Percentiles rank a stretch among this genome's conserved stretches.
phyloP scores from a whole-genome alignment of 2,888 invertebrate species.

The Brenthis ino region DNA sequence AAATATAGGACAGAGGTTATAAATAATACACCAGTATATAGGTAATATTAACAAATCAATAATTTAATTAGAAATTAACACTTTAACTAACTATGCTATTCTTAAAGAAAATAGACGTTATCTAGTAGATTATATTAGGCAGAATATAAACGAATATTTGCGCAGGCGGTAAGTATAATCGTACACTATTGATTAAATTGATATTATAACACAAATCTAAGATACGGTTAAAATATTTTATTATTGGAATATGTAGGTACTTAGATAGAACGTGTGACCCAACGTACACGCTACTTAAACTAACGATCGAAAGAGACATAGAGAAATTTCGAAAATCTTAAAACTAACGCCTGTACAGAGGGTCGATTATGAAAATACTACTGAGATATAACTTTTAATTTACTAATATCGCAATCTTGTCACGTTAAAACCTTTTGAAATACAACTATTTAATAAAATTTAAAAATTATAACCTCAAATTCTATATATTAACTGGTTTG shows the following conservation, averaged over 20 bases:
- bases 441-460: background rate
- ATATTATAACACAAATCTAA: slow-evolving; percentile 63
- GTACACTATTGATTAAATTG: slow-evolving; percentile 57
- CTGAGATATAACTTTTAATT: no score
- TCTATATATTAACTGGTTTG: slow-evolving; percentile 10
- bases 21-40: slow-evolving; percentile 54
- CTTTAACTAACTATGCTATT: slow-evolving; percentile 67
- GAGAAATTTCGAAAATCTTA: slow-evolving; percentile 78
- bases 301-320: slow-evolving; percentile 77
- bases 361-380: slow-evolving; percentile 24
- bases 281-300: slow-evolving; percentile 57
- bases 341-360: slow-evolving; percentile 41
- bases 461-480: slow-evolving; percentile 16
- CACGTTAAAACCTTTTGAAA: no score
- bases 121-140: slow-evolving; percentile 64
- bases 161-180: slow-evolving; percentile 69
- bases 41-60: slow-evolving; percentile 76
- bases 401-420: no score
- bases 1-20: background rate
- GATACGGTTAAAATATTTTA: slow-evolving; percentile 60
- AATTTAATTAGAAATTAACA: slow-evolving; percentile 78
- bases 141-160: slow-evolving; percentile 66
- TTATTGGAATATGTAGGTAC: slow-evolving; percentile 52
- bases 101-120: slow-evolving; percentile 70
- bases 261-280: slow-evolving; percentile 47